A percentile compares a stretch with the other conserved stretches of the same genome.
Evolutionary conservation across 2,888 invertebrate genomes (phyloP).

Genomic region (Zonitis immaculata): DNA sequence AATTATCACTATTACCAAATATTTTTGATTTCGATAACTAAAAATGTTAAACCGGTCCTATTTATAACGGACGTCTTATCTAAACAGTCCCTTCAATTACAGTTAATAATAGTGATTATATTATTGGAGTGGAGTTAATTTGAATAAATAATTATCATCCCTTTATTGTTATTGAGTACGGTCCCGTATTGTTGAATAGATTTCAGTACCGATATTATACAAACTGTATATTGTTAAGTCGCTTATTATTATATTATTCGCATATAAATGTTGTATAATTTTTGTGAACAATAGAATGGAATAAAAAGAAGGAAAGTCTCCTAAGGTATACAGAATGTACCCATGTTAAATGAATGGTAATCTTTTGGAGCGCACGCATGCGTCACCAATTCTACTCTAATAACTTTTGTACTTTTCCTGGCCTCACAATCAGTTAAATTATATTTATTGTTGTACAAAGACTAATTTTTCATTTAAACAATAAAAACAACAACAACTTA

Average conservation of each 20-base stretch:
- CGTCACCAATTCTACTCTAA: neutral
- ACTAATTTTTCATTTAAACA: neutral
- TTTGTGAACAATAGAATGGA: neutral
- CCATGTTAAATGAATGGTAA: neutral
- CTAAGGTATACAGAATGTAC: neutral
- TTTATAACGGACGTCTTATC: no score
- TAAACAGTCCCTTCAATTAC: no score
- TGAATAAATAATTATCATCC: no score
- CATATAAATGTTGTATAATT: neutral
- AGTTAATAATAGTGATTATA: no score
- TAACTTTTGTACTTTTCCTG: slow-evolving; percentile 22
- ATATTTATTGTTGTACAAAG: slow-evolving; percentile 17
- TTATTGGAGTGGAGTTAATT: no score
- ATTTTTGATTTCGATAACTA: no score
- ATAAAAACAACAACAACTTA: neutral
- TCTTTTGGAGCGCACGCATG: neutral
- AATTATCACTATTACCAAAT: no score
- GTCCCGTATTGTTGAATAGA: no score
- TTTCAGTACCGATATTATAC: no score
- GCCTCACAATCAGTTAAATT: slow-evolving; percentile 11
- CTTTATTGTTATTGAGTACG: no score
- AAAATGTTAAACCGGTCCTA: no score
- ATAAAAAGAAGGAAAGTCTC: neutral
- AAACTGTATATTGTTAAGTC: no score
- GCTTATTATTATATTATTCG: neutral